Evolutionary conservation across 2,888 invertebrate genomes (phyloP).

Genomic region (Cryptophagus acutangulus): DNA sequence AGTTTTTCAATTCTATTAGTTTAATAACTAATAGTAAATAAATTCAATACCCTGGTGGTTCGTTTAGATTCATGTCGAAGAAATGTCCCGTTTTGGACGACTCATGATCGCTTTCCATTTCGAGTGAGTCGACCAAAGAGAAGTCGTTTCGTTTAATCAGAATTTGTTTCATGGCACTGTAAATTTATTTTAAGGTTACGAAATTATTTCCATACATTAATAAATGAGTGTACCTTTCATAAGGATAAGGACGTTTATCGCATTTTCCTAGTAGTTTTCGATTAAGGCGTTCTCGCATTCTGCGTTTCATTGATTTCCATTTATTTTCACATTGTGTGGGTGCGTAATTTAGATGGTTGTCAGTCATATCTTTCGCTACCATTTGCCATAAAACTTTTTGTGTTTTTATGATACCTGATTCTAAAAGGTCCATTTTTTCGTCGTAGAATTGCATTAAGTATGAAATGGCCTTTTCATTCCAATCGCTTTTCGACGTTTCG

Average conservation of each 20-base stretch:
- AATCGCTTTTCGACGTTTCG: slow-evolving; percentile 21
- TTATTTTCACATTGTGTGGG: slow-evolving; percentile 11
- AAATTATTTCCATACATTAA: too few relatives aligned
- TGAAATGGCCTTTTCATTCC: slow-evolving; percentile 22
- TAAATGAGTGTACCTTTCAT: slow-evolving; percentile 19
- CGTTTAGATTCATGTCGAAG: slow-evolving; percentile 17
- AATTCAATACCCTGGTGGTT: slow-evolving; percentile 21
- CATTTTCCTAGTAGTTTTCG: slow-evolving; percentile 8
- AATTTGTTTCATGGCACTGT: too few relatives aligned
- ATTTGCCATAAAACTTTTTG: slow-evolving; percentile 25
- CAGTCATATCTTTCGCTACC: slow-evolving; percentile 22
- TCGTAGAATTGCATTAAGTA: slow-evolving; percentile 24
- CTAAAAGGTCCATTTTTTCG: slow-evolving; percentile 24
- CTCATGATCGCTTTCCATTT: too few relatives aligned
- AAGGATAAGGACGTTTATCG: slow-evolving; percentile 20
- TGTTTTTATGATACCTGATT: slow-evolving; percentile 24
- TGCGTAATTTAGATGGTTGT: slow-evolving; percentile 19
- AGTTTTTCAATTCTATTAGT: not conserved
- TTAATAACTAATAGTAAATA: too few relatives aligned
- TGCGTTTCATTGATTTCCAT: slow-evolving; percentile 24
- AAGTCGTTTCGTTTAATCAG: too few relatives aligned
- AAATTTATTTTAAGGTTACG: too few relatives aligned
- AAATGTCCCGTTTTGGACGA: too few relatives aligned
- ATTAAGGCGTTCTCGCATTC: slow-evolving; percentile 18
- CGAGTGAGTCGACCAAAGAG: too few relatives aligned